Base-by-base conservation (phyloP, 2,888 invertebrate species). In the Apamea sordens region DNA sequence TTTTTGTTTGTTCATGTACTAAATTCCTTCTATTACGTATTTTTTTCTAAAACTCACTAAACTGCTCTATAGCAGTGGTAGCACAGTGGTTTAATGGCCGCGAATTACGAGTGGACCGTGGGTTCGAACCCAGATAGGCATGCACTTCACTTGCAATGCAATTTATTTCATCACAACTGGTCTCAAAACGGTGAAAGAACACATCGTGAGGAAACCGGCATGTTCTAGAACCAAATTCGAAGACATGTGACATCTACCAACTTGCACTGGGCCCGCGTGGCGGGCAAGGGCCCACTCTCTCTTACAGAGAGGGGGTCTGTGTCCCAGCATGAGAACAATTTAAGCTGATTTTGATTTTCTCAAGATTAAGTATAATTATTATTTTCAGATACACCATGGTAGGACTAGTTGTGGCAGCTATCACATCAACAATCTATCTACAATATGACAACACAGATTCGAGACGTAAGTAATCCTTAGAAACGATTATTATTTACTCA, bases 361-460 rank as follows among this genome's bases (percentile, higher is more conserved):
- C 15, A 10, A 53, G 8, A 32, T 50, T 18, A n/a, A n/a, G n/a
- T n/a, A 4, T 15, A 0, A 7, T 67, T 15, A 21, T 24, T 32
- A 0, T 32, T 84, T 87, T 70, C 77, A 86, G 86, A 53, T 13
- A 15, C 0, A 63, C 69, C 2, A 69, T 85, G 21, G 0, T 24
- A 47, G 73, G 69, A 11, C 36, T 87, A 47, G 50, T 86, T 3
- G 5, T 65, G 0, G 41, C 77, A 11, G 82, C 88, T 0, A 28
- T 87, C 28, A 11, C 21, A 32, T 86, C 86, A 18, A 75, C 87
- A 24, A 44, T 82, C 0, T 85, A 85, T 65, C 65, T 85, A 6
- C n/a, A 82, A 53, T 76, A 84, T 53, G 68, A 76, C 41, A 50
- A 73, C 28, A 41, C 73, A 65, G 76, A 84, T 71, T 79, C 86